A percentile compares a stretch with the other conserved stretches of the same genome.
Evolutionary conservation across 2,888 invertebrate species (phyloP).

Genomic region (Lamproptera curius): DNA sequence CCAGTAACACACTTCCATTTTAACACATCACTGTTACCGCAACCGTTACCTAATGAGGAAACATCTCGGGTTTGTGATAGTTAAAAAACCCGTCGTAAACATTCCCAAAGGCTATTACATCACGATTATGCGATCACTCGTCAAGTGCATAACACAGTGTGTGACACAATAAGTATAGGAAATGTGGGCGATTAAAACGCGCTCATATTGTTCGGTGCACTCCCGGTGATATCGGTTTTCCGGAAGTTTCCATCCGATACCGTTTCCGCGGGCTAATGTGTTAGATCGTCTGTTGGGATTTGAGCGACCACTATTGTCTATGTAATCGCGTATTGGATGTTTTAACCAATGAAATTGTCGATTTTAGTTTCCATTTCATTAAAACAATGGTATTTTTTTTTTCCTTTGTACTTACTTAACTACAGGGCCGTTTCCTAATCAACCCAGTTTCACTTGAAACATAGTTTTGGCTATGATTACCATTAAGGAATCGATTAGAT

Average conservation of each 20-base stretch:
- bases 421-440: no score
- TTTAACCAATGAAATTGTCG: not conserved
- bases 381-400: not conserved
- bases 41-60: slow-evolving; percentile 16
- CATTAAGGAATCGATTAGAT: no score
- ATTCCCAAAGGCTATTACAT: slow-evolving; percentile 11
- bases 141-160: not conserved
- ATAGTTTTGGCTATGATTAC: no score
- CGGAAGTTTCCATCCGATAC: no score
- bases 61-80: slow-evolving; percentile 5
- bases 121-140: slow-evolving; percentile 8
- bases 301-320: not conserved
- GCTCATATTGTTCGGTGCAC: no score
- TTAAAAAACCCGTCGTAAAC: slow-evolving; percentile 11
- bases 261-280: no score
- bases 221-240: no score
- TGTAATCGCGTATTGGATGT: not conserved
- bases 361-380: not conserved
- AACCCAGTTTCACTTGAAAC: no score
- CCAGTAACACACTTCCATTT: not conserved
- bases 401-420: no score
- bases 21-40: not conserved
- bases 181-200: no score
- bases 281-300: not conserved
- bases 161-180: no score